These are phyloP conservation scores for Glossophaga mutica DNA, from an alignment of 2,797 vertebrate species.

Conservation along the genomic window DNA sequence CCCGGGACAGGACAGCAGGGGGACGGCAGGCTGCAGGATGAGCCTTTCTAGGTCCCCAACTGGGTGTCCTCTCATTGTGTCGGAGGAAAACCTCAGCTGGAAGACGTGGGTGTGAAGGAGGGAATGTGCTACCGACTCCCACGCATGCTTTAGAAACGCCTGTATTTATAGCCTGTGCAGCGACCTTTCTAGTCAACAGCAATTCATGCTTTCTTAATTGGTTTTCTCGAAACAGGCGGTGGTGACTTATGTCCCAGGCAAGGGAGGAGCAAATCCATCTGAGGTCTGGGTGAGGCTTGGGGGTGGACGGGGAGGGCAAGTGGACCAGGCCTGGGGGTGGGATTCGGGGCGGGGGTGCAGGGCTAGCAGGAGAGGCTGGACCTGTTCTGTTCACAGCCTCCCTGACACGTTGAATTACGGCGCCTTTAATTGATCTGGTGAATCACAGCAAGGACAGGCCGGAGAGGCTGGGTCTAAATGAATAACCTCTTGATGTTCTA, in stretches of 20 bases:
- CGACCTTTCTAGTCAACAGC: slow-evolving; percentile 34
- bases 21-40: not conserved
- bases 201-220: slow-evolving; percentile 66
- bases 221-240: slow-evolving; percentile 58
- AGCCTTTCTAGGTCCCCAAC: not conserved
- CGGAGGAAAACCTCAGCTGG: slow-evolving; percentile 13
- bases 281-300: not conserved
- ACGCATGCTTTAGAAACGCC: not conserved
- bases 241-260: not conserved
- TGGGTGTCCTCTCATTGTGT: not conserved
- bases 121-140: not conserved
- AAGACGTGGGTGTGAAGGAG: not conserved
- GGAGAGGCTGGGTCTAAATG: slow-evolving; percentile 65
- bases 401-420: slow-evolving; percentile 45
- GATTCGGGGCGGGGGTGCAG: accelerated
- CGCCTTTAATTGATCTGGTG: slow-evolving; percentile 67
- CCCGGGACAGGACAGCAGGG: accelerated
- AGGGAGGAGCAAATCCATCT: not conserved
- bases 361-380: not conserved
- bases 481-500: slow-evolving; percentile 71
- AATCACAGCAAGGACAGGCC: slow-evolving; percentile 34
- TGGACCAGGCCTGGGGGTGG: accelerated
- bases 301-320: accelerated
- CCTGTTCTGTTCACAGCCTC: not conserved
- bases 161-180: slow-evolving; percentile 51